phyloP scores from a whole-genome alignment of 2,113 vertebrate species.

The Anarhynchus alexandrinus region DNA sequence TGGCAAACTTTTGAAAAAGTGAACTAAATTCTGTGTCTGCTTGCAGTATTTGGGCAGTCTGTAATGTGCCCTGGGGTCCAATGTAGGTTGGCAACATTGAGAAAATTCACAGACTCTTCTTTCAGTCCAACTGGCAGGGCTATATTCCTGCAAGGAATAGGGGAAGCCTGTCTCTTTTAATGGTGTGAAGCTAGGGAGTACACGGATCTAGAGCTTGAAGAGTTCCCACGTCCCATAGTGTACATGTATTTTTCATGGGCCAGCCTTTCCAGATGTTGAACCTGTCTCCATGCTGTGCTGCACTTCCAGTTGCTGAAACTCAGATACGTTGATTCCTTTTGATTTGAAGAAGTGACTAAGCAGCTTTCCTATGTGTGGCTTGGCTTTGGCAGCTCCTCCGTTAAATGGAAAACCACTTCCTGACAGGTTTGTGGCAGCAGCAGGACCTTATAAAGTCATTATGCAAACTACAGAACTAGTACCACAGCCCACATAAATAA shows the following conservation, averaged over 20 bases:
- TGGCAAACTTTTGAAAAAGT: background rate
- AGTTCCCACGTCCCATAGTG: background rate
- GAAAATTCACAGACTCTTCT: background rate
- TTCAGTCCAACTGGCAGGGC: background rate
- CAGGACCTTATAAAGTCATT: background rate
- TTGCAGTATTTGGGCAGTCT: background rate
- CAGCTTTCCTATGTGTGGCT: background rate
- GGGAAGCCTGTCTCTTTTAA: background rate
- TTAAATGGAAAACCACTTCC: background rate
- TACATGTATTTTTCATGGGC: background rate
- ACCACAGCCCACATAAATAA: background rate
- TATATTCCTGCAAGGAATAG: background rate
- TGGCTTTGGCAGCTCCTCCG: background rate
- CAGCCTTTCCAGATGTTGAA: background rate
- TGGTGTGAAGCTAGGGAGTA: background rate
- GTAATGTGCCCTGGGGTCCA: background rate
- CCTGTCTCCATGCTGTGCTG: background rate
- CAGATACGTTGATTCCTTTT: background rate
- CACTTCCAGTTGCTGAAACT: background rate
- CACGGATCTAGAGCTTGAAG: background rate
- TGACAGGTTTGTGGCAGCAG: background rate
- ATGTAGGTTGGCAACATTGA: rapidly evolving
- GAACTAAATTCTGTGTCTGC: background rate
- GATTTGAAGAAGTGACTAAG: rapidly evolving
- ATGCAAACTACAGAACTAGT: background rate